A percentile compares a stretch with the other conserved stretches of the same genome.
These are phyloP conservation scores for Tichodroma muraria DNA, from an alignment of 2,113 vertebrate genomes.

Conservation along the genomic window DNA sequence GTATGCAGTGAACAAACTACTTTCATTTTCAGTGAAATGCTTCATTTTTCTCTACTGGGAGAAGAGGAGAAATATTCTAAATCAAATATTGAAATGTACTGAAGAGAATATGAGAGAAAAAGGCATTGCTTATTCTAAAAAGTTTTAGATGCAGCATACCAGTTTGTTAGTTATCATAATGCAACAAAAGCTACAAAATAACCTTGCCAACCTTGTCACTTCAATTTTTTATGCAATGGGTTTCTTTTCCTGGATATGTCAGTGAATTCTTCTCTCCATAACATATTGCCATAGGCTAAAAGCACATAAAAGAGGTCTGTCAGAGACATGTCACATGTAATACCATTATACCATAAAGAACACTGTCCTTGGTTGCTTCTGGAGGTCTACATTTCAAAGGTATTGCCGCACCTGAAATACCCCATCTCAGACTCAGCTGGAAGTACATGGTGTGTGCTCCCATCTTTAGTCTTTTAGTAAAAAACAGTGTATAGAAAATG, in stretches of 20 bases:
- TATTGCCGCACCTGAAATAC: not conserved
- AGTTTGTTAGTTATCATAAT: slow-evolving; percentile 15
- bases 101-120: not conserved
- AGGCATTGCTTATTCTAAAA: not conserved
- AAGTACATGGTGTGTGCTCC: not conserved
- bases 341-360: not conserved
- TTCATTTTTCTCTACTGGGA: not conserved
- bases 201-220: slow-evolving; percentile 49
- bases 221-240: not conserved
- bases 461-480: not conserved
- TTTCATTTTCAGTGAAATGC: too few species aligned
- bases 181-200: slow-evolving; percentile 20
- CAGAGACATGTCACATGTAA: slow-evolving; percentile 12
- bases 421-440: not conserved
- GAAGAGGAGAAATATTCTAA: not conserved
- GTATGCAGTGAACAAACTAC: not conserved
- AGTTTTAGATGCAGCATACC: not conserved
- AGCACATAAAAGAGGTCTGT: slow-evolving; percentile 2
- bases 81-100: not conserved
- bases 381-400: not conserved
- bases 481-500: not conserved
- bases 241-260: slow-evolving; percentile 7
- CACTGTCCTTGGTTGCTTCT: not conserved
- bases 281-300: slow-evolving; percentile 26
- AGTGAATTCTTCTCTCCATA: slow-evolving; percentile 15